A percentile compares a stretch with the other conserved stretches of the same genome.
These are phyloP conservation scores for Zaprionus ghesquierei DNA, from an alignment of 1,140 invertebrate species.

Conservation along the genomic window DNA sequence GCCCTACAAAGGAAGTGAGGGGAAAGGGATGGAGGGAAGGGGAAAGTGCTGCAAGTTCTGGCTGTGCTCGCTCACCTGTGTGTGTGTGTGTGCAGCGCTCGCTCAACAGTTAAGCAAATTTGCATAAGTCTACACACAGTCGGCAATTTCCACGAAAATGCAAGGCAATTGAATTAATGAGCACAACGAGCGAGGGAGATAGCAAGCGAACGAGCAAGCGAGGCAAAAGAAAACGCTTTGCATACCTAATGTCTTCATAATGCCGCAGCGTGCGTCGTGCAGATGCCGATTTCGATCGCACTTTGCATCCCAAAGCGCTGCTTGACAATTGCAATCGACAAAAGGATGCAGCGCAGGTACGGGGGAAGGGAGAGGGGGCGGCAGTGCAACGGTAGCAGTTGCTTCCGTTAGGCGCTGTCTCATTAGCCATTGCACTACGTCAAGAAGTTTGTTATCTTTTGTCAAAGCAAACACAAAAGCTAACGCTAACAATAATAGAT, in stretches of 20 bases:
- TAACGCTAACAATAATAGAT: conserved; percentile 44
- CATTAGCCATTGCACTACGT: conserved; percentile 66
- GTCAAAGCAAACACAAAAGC: conserved; percentile 33
- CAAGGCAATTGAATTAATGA: conserved; percentile 75
- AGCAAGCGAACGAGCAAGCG: background rate
- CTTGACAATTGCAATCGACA: background rate
- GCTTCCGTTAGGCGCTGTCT: conserved; percentile 67
- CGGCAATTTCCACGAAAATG: conserved; percentile 68
- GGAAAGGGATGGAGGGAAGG: background rate
- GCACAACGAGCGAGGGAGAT: background rate
- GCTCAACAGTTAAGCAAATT: conserved; percentile 61
- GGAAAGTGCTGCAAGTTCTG: background rate
- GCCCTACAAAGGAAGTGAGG: background rate
- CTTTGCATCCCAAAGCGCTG: conserved; percentile 58
- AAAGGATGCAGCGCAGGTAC: background rate
- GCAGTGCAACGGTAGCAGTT: background rate
- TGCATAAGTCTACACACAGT: conserved; percentile 27
- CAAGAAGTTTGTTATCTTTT: conserved; percentile 52
- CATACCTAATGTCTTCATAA: conserved; percentile 73
- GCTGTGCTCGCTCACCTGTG: conserved; percentile 18
- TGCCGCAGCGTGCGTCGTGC: conserved; percentile 58
- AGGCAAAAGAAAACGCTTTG: conserved; percentile 65
- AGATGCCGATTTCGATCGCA: conserved; percentile 30
- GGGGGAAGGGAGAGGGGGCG: background rate
- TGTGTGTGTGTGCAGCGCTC: background rate